Percentiles rank a stretch among this genome's conserved stretches.
Evolutionary conservation across 2,888 invertebrate genomes (phyloP).

Genomic region (Teleogryllus oceanicus): DNA sequence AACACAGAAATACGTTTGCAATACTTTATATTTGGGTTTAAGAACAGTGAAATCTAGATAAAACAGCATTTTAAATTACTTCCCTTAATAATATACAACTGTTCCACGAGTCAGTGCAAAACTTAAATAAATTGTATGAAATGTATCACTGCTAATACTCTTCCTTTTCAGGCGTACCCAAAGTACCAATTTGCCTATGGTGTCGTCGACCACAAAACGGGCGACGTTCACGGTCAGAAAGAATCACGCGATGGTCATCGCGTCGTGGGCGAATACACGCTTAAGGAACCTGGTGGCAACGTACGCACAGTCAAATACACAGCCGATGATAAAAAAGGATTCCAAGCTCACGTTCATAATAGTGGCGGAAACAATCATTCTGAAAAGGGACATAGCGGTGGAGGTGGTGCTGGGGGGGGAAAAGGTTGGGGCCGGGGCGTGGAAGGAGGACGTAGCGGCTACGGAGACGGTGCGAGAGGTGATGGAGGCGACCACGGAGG

Average conservation of each 20-base stretch:
- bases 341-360: conserved; percentile 65
- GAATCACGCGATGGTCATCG: conserved; percentile 47
- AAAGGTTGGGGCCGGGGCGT: neutral
- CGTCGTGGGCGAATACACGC: conserved; percentile 45
- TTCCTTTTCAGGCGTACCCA: conserved; percentile 43
- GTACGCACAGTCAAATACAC: conserved; percentile 58
- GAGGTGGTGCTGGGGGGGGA: conserved; percentile 21
- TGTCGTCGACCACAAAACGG: conserved; percentile 46
- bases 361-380: conserved; percentile 35
- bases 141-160: neutral
- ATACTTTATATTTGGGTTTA: neutral
- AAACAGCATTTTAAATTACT: neutral
- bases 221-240: conserved; percentile 49
- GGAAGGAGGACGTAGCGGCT: conserved; percentile 6
- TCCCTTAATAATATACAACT: too few relatives aligned
- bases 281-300: conserved; percentile 46
- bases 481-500: conserved; percentile 25
- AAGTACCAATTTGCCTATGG: conserved; percentile 46
- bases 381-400: conserved; percentile 12
- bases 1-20: neutral
- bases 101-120: too few relatives aligned
- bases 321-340: conserved; percentile 59
- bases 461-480: conserved; percentile 26
- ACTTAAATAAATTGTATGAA: too few relatives aligned
- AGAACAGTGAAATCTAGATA: neutral